Conservation (phyloP, 2,888 invertebrate genomes). For the Syrphus vitripennis region DNA sequence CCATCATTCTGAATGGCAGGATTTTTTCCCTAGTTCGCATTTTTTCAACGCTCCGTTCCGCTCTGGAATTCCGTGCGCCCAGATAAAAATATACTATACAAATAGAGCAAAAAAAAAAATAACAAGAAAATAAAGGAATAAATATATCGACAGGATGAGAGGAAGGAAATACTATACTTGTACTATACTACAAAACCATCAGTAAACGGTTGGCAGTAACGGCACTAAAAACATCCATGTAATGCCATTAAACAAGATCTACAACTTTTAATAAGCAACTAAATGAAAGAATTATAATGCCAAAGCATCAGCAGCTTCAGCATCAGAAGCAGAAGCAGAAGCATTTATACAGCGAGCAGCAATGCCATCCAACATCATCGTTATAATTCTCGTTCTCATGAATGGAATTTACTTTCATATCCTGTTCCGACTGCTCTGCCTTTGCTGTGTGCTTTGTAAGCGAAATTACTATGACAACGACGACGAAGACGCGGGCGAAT, state of each 20-base stretch:
- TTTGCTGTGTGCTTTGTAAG: slow-evolving; percentile 55
- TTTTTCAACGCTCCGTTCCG: slow-evolving; percentile 23
- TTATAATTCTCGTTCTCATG: slow-evolving; percentile 47
- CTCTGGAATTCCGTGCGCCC: slow-evolving; percentile 50
- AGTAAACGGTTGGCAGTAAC: slow-evolving; percentile 39
- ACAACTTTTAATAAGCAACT: slow-evolving; percentile 72
- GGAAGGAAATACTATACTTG: not conserved
- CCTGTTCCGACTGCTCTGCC: slow-evolving; percentile 23
- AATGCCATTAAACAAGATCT: slow-evolving; percentile 71
- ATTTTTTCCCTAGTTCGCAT: slow-evolving; percentile 50
- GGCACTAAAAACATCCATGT: slow-evolving; percentile 65
- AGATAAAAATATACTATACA: not conserved
- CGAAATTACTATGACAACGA: slow-evolving; percentile 55
- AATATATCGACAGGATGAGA: slow-evolving; percentile 34
- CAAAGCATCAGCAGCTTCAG: slow-evolving; percentile 62
- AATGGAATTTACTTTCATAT: slow-evolving; percentile 70
- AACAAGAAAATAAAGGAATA: not conserved
- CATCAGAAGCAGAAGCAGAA: not conserved
- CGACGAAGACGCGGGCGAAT: not conserved
- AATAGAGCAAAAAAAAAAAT: not conserved
- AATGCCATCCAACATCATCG: slow-evolving; percentile 66
- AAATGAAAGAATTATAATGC: slow-evolving; percentile 71
- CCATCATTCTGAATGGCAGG: slow-evolving; percentile 67
- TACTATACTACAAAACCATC: slow-evolving; percentile 20
- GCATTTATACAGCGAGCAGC: slow-evolving; percentile 10